Evolutionary conservation across 2,888 invertebrate genomes (phyloP).

Genomic region (Sthenelais limicola): DNA sequence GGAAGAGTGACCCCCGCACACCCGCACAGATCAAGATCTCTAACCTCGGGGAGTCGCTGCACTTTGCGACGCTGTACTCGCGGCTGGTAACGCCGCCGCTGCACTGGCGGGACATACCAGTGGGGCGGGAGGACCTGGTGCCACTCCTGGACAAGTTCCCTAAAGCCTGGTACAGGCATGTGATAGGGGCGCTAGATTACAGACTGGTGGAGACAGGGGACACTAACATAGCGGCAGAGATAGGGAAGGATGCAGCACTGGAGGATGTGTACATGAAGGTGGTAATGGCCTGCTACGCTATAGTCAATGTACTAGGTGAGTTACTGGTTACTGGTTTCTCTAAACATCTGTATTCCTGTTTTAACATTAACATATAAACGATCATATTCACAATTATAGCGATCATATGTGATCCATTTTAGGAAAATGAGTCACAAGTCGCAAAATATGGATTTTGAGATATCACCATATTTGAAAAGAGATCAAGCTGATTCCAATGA

Average conservation of each 20-base stretch:
- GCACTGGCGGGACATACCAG: conserved; percentile 65
- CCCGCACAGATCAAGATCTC: neutral
- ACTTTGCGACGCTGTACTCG: conserved; percentile 64
- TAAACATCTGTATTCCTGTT: no score
- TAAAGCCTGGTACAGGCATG: conserved; percentile 64
- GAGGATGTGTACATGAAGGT: conserved; percentile 65
- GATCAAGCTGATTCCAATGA: no score
- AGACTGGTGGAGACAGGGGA: conserved; percentile 54
- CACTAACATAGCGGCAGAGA: conserved; percentile 58
- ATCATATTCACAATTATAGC: no score
- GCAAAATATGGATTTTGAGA: no score
- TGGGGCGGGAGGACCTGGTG: conserved; percentile 62
- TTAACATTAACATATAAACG: no score
- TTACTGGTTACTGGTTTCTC: no score
- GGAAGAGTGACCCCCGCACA: conserved; percentile 13
- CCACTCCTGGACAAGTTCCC: conserved; percentile 61
- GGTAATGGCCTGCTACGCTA: conserved; percentile 68
- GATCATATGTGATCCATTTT: no score
- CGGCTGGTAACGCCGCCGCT: conserved; percentile 62
- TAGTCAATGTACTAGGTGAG: conserved; percentile 51
- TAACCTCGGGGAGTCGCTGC: conserved; percentile 53
- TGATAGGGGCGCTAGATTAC: conserved; percentile 59
- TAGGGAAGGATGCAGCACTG: conserved; percentile 59
- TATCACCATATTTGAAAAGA: no score
- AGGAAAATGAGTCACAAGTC: no score